A percentile compares a stretch with the other conserved stretches of the same genome.
phyloP scores from a whole-genome alignment of 2,797 vertebrate species.

The Molossus alvarezi region DNA sequence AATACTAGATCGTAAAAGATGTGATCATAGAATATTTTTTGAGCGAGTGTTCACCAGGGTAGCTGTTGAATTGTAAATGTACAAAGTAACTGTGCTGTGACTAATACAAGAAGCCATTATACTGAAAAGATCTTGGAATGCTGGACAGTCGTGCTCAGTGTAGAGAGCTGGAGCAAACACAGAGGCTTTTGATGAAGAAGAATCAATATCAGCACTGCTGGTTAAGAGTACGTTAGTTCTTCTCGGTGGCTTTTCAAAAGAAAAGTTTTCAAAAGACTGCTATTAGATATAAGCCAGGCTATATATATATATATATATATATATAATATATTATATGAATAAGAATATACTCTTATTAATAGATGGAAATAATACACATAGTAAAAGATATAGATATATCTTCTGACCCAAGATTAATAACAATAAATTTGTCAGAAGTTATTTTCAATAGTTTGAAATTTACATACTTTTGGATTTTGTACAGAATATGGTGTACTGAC shows the following conservation, averaged over 20 bases:
- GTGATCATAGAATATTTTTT: not conserved
- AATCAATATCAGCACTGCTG: not conserved
- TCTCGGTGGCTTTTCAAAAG: not conserved
- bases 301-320: not conserved
- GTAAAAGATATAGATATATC: not conserved
- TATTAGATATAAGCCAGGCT: not conserved
- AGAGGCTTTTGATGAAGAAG: constrained; percentile 19
- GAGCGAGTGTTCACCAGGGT: not conserved
- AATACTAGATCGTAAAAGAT: constrained; percentile 41
- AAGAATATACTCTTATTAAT: not conserved
- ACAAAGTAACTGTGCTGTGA: not conserved
- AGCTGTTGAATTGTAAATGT: constrained; percentile 50
- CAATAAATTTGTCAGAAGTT: constrained; percentile 41
- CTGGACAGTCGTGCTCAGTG: not conserved
- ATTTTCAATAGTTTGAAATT: constrained; percentile 37
- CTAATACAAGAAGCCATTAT: constrained; percentile 67
- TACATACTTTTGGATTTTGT: not conserved
- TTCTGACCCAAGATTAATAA: not conserved
- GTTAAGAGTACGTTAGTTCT: not conserved
- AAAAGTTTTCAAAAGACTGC: not conserved
- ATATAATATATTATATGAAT: not conserved
- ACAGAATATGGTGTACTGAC: not conserved
- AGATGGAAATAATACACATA: not conserved
- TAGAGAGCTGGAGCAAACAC: constrained; percentile 53
- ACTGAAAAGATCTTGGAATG: constrained; percentile 14